phyloP scores from a whole-genome alignment of 1,140 invertebrate species.

The Philopotamus ludificatus region DNA sequence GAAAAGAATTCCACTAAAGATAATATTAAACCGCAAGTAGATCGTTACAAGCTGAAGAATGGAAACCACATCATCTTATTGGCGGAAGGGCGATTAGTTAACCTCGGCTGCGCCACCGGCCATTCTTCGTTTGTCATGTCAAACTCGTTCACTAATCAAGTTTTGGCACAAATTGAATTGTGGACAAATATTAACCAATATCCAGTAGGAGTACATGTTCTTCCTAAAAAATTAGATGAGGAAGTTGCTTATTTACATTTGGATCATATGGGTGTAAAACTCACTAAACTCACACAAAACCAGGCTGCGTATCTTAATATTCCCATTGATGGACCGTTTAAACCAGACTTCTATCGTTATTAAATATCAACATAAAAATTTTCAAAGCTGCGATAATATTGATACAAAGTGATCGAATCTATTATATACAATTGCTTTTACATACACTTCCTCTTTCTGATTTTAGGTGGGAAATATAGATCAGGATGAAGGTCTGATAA shows the following conservation, averaged over 20 bases:
- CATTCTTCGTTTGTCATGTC: conserved; percentile 99
- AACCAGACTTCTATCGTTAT: conserved; percentile 97
- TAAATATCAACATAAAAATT: too few relatives aligned
- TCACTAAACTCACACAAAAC: conserved; percentile 85
- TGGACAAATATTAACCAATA: conserved; percentile 90
- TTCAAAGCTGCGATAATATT: too few relatives aligned
- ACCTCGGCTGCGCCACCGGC: conserved; percentile 97
- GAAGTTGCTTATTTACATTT: conserved; percentile 96
- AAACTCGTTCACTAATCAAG: conserved; percentile 99
- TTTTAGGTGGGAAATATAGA: too few relatives aligned
- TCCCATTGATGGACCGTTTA: conserved; percentile 87
- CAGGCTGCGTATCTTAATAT: conserved; percentile 93
- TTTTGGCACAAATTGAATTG: conserved; percentile 96
- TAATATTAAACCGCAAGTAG: conserved; percentile 98
- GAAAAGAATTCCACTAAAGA: conserved; percentile 86
- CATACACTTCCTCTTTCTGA: background rate
- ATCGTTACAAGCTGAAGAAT: conserved; percentile 86
- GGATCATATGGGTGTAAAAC: conserved; percentile 93
- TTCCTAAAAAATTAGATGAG: conserved; percentile 97
- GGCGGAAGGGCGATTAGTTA: conserved; percentile 95
- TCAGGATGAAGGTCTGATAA: too few relatives aligned
- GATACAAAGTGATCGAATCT: too few relatives aligned
- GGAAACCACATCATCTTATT: conserved; percentile 93
- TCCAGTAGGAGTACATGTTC: conserved; percentile 84
- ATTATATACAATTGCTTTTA: too few relatives aligned